Conservation (phyloP, 2,888 invertebrate genomes). For the Oscheius sp. region DNA sequence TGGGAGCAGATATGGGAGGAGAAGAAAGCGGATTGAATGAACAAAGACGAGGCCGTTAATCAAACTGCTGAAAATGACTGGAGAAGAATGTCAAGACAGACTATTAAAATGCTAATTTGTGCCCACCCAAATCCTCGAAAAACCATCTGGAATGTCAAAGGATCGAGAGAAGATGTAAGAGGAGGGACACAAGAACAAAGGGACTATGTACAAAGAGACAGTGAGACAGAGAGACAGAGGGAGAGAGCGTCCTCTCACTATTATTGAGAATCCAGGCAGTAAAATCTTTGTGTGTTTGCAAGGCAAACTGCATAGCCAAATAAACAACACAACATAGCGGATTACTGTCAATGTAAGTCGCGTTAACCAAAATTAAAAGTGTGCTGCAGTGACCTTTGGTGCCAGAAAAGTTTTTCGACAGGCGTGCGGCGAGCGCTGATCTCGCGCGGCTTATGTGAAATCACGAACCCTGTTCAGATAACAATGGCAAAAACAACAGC, state of each 20-base stretch:
- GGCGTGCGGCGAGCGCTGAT: too few species aligned
- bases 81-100: not conserved
- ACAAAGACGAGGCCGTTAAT: not conserved
- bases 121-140: not conserved
- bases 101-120: constrained; percentile 29
- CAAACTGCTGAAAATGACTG: constrained; percentile 14
- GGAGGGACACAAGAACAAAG: too few species aligned
- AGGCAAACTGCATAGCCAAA: too few species aligned
- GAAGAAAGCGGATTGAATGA: not conserved
- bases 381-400: too few species aligned
- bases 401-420: too few species aligned
- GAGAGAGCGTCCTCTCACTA: too few species aligned
- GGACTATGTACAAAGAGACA: not conserved
- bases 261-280: too few species aligned
- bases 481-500: constrained; percentile 13
- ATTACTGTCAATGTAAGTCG: too few species aligned
- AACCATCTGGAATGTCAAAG: not conserved
- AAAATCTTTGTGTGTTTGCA: too few species aligned
- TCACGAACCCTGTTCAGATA: constrained; percentile 24
- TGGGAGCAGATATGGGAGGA: not conserved
- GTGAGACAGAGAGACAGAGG: not conserved
- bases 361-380: too few species aligned
- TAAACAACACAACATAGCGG: too few species aligned
- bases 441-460: constrained; percentile 1
- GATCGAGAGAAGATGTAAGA: too few species aligned